Percentiles rank a stretch among this genome's conserved stretches.
Conservation (phyloP, 2,797 vertebrate species). For the Tapera naevia region DNA sequence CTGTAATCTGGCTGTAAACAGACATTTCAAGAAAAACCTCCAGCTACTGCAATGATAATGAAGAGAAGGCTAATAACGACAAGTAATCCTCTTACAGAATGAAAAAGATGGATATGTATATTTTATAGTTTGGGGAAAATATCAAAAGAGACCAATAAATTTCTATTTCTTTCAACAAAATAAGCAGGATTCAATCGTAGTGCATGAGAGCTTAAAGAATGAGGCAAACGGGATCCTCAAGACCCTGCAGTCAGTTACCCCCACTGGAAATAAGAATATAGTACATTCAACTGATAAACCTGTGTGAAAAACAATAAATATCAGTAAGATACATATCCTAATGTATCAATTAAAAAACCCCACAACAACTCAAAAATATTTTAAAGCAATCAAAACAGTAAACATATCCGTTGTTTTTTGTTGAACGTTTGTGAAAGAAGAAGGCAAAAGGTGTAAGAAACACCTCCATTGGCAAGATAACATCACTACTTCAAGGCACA, state of each 20-base stretch:
- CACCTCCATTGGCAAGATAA: not conserved
- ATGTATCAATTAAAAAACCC: not conserved
- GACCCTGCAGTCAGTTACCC: not conserved
- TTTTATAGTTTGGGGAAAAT: not conserved
- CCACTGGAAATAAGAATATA: not conserved
- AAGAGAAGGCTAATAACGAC: not conserved
- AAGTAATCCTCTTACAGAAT: not conserved
- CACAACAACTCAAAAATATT: no score
- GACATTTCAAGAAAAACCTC: not conserved
- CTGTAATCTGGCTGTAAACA: not conserved
- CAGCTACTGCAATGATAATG: not conserved
- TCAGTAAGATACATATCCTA: not conserved
- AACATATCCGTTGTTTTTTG: not conserved
- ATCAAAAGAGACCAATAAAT: not conserved
- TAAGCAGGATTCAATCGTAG: not conserved
- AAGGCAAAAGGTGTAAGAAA: not conserved
- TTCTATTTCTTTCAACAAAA: not conserved
- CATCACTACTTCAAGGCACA: not conserved
- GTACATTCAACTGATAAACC: not conserved
- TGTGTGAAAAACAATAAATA: not conserved
- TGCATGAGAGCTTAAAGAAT: not conserved
- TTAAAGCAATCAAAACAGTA: not conserved
- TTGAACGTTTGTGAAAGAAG: rapidly evolving
- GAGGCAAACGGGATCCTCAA: not conserved
- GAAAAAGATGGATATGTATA: not conserved